phyloP scores from a whole-genome alignment of 2,797 vertebrate species.

The Sylvilagus floridanus region DNA sequence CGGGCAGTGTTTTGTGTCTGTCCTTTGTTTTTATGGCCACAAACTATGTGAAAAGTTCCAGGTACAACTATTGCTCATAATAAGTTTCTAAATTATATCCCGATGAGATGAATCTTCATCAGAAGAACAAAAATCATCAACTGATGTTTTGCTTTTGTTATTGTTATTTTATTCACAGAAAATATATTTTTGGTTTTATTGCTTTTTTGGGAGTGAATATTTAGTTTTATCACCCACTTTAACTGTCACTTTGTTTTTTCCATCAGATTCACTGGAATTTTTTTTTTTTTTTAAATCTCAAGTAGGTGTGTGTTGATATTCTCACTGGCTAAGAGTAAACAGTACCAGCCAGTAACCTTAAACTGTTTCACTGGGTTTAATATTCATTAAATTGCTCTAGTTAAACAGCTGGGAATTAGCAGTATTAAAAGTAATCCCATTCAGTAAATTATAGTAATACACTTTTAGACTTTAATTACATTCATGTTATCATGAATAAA shows the following conservation, averaged over 20 bases:
- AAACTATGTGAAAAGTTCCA: background rate
- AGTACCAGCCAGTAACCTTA: conserved; percentile 63
- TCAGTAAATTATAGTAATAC: conserved; percentile 68
- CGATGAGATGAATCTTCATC: background rate
- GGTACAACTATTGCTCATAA: background rate
- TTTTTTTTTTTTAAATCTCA: conserved; percentile 3
- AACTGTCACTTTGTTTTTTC: background rate
- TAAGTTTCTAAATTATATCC: conserved; percentile 3
- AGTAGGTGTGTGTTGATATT: background rate
- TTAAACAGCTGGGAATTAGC: conserved; percentile 56
- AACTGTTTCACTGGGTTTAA: conserved; percentile 67
- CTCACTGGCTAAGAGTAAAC: conserved; percentile 41
- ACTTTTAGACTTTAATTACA: conserved; percentile 52
- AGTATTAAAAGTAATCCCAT: conserved; percentile 49
- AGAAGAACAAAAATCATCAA: background rate
- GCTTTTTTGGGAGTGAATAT: background rate
- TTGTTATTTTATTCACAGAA: conserved; percentile 26
- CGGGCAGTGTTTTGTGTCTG: background rate
- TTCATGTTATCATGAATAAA: conserved; percentile 50
- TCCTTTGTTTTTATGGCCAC: background rate
- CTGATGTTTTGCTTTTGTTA: conserved; percentile 50
- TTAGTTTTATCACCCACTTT: conserved; percentile 36
- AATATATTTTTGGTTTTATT: background rate
- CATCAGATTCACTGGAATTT: background rate
- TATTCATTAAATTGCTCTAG: conserved; percentile 73